These are phyloP conservation scores for Rhagium mordax DNA, from an alignment of 2,888 invertebrate genomes.

Conservation along the genomic window DNA sequence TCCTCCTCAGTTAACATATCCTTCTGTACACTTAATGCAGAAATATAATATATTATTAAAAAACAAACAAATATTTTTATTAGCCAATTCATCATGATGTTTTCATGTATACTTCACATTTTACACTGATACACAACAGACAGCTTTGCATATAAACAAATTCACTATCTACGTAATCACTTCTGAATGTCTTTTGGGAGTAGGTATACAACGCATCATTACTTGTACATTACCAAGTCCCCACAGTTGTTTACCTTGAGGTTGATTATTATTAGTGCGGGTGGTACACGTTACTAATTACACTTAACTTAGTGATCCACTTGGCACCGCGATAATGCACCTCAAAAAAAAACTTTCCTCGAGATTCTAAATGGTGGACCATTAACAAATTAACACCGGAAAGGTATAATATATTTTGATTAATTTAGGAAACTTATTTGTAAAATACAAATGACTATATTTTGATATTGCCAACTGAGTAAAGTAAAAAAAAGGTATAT, in stretches of 20 bases:
- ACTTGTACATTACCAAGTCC: not conserved
- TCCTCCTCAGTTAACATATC: slow-evolving; percentile 6
- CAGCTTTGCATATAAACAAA: not conserved
- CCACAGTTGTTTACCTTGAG: not conserved
- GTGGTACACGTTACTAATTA: not conserved
- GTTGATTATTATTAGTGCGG: too few species aligned
- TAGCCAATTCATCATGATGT: slow-evolving; percentile 6
- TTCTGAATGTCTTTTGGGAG: not conserved
- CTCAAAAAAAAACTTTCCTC: too few species aligned
- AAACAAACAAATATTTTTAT: not conserved
- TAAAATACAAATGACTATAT: too few species aligned
- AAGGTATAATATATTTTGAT: too few species aligned
- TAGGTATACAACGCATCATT: not conserved
- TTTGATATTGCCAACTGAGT: too few species aligned
- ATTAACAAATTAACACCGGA: too few species aligned
- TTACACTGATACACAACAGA: not conserved
- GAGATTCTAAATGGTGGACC: too few species aligned
- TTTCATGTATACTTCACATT: not conserved
- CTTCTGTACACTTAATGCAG: not conserved
- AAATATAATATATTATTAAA: not conserved
- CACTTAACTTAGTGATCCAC: too few species aligned
- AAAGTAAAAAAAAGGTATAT: too few species aligned
- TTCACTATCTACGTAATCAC: not conserved
- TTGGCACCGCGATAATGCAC: too few species aligned
- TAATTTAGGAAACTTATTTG: too few species aligned